Evolutionary conservation across 2,113 vertebrate species (phyloP).

Genomic region (Oncorhynchus masou): DNA sequence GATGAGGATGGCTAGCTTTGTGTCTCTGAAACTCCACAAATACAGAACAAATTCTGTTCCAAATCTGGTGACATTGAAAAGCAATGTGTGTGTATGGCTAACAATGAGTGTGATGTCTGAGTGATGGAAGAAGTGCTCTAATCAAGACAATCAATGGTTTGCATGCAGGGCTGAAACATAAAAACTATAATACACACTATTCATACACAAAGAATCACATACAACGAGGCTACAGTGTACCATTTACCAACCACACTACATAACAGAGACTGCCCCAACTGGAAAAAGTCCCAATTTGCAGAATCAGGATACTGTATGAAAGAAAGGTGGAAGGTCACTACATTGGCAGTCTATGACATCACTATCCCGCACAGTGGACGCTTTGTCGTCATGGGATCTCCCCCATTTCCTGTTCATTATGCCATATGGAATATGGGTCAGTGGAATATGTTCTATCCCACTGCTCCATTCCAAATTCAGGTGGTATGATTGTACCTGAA

Average conservation of each 20-base stretch:
- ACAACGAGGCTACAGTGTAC: background rate
- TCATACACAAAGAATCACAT: background rate
- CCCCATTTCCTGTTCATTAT: constrained; percentile 26
- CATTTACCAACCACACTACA: constrained; percentile 6
- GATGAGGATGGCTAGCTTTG: background rate
- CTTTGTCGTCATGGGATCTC: constrained; percentile 45
- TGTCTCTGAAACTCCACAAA: background rate
- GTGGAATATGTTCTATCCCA: constrained; percentile 34
- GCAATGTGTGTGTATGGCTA: no score
- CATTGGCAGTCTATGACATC: constrained; percentile 39
- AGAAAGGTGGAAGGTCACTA: constrained; percentile 28
- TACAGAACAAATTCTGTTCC: no score
- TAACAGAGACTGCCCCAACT: background rate
- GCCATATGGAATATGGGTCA: constrained; percentile 56
- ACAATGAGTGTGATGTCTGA: no score
- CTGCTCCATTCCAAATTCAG: constrained; percentile 42
- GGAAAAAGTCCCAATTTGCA: constrained; percentile 17
- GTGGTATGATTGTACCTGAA: constrained; percentile 24
- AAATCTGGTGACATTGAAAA: no score
- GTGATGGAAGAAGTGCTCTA: no score
- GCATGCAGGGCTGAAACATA: no score
- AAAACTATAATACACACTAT: background rate
- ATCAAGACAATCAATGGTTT: no score
- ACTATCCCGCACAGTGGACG: constrained; percentile 36
- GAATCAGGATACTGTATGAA: background rate